phyloP scores from a whole-genome alignment of 1,140 invertebrate genomes.

The Oedothorax gibbosus region DNA sequence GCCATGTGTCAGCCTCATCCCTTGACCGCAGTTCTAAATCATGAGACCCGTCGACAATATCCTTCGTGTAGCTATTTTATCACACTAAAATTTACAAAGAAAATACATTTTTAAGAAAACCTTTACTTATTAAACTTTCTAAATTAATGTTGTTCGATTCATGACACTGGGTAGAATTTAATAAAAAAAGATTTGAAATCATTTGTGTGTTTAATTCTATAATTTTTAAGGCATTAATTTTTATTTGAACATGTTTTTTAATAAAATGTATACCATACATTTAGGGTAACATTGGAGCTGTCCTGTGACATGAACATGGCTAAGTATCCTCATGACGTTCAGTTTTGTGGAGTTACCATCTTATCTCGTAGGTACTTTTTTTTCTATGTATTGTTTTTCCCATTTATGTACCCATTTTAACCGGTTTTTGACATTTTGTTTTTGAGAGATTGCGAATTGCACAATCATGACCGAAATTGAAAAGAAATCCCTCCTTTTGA shows the following conservation, averaged over 20 bases:
- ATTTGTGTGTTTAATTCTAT: too few relatives aligned
- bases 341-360: slow-evolving; percentile 36
- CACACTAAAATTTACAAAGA: too few relatives aligned
- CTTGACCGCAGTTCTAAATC: too few relatives aligned
- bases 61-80: too few relatives aligned
- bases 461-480: neutral
- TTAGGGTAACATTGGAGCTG: slow-evolving; percentile 37
- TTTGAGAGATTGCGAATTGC: neutral
- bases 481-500: neutral
- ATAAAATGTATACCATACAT: neutral
- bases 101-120: too few relatives aligned
- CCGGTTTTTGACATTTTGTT: neutral
- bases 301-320: slow-evolving; percentile 48
- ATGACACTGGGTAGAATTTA: too few relatives aligned
- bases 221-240: neutral
- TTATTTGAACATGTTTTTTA: neutral
- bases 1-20: too few relatives aligned
- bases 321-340: slow-evolving; percentile 43
- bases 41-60: too few relatives aligned
- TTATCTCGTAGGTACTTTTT: slow-evolving; percentile 30
- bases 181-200: too few relatives aligned
- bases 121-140: too few relatives aligned
- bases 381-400: neutral
- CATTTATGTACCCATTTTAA: neutral
- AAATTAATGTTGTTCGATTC: too few relatives aligned